phyloP scores from a whole-genome alignment of 2,888 invertebrate genomes.

The Aporophyla lueneburgensis region DNA sequence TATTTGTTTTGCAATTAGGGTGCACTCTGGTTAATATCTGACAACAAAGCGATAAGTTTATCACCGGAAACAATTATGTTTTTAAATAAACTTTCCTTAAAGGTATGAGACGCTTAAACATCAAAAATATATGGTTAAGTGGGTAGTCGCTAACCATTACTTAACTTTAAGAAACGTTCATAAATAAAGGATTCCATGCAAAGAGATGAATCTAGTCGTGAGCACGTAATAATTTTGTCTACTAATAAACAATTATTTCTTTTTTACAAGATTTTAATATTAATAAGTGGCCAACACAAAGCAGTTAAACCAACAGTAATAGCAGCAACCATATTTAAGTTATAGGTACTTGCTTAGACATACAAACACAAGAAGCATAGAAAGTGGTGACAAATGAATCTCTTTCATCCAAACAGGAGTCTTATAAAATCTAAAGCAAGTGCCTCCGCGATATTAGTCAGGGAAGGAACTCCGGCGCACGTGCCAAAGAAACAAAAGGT shows the following conservation, averaged over 20 bases:
- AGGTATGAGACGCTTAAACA: no score
- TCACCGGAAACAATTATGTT: no score
- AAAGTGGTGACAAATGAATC: constrained; percentile 44
- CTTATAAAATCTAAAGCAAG: constrained; percentile 47
- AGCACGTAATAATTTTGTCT: not conserved
- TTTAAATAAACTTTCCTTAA: no score
- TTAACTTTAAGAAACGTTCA: no score
- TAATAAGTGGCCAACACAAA: not conserved
- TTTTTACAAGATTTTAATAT: not conserved
- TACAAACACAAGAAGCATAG: constrained; percentile 18
- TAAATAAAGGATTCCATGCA: no score
- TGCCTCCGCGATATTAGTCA: constrained; percentile 53
- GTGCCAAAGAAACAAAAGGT: constrained; percentile 68
- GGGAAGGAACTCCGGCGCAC: constrained; percentile 53
- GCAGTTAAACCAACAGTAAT: not conserved
- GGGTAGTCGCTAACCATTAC: no score
- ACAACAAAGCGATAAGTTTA: not conserved
- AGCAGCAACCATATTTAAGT: not conserved
- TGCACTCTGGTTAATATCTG: no score
- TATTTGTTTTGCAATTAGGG: no score
- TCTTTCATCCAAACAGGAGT: constrained; percentile 42
- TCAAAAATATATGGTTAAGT: no score
- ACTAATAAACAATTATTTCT: not conserved
- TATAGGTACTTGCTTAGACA: not conserved
- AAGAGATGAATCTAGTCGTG: not conserved